Evolutionary conservation across 2,888 invertebrate species (phyloP).

Genomic region (Lepidochrysops patricia): DNA sequence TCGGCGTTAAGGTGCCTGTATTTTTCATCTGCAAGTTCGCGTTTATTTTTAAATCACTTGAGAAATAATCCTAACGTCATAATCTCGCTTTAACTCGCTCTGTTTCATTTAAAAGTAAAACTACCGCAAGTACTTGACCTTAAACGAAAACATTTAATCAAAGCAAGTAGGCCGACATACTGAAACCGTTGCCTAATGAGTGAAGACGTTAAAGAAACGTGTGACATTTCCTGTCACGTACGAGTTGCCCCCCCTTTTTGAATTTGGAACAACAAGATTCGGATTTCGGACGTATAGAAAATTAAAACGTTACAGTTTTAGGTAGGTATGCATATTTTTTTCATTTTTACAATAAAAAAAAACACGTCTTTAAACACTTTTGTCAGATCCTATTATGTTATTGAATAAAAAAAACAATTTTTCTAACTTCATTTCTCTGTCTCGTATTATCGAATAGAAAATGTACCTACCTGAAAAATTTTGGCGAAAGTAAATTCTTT

Average conservation of each 20-base stretch:
- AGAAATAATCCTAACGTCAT: not conserved
- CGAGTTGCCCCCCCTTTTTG: not conserved
- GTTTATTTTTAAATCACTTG: not conserved
- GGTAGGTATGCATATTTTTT: no score
- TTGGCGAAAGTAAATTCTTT: not conserved
- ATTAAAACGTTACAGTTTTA: no score
- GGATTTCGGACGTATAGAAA: no score
- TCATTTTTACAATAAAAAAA: no score
- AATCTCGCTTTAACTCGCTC: conserved; percentile 1
- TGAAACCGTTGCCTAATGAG: conserved; percentile 5
- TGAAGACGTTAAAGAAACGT: not conserved
- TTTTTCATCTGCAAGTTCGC: not conserved
- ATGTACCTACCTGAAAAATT: no score
- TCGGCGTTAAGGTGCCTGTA: no score
- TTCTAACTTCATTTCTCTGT: no score
- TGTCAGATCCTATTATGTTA: no score
- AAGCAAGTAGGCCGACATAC: not conserved
- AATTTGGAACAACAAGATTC: not conserved
- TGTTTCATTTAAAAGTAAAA: not conserved
- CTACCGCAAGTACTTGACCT: conserved; percentile 5
- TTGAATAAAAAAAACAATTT: no score
- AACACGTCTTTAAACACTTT: no score
- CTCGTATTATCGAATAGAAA: no score
- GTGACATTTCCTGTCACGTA: conserved; percentile 6
- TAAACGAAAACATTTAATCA: not conserved